These are phyloP conservation scores for Ondatra zibethicus DNA, from an alignment of 2,113 vertebrate genomes.

Conservation along the genomic window DNA sequence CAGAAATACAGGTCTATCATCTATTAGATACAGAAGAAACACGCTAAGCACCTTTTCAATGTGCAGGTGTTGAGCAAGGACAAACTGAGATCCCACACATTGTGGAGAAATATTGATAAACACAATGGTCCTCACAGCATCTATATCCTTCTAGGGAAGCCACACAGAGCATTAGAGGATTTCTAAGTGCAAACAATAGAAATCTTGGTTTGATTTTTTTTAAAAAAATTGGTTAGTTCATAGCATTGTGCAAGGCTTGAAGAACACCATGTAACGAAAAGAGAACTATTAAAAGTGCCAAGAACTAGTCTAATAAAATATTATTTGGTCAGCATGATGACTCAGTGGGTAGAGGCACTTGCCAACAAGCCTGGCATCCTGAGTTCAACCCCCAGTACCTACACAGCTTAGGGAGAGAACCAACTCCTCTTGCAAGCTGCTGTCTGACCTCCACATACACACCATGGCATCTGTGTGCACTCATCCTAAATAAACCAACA, in stretches of 20 bases:
- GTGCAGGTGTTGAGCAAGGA: background rate
- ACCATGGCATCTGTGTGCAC: background rate
- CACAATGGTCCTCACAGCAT: background rate
- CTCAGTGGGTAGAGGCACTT: background rate
- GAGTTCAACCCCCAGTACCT: background rate
- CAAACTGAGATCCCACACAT: background rate
- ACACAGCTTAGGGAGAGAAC: background rate
- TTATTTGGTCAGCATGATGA: background rate
- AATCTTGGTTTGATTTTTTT: background rate
- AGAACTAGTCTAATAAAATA: slow-evolving; percentile 10
- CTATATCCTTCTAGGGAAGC: slow-evolving; percentile 23
- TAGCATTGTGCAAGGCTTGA: background rate
- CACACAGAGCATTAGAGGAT: background rate
- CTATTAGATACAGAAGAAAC: background rate
- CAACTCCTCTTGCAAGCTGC: background rate
- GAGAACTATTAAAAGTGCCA: background rate
- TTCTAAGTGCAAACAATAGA: background rate
- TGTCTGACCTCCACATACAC: background rate
- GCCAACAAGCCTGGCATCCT: background rate
- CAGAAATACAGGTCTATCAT: background rate
- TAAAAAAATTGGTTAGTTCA: slow-evolving; percentile 25
- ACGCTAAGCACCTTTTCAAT: background rate
- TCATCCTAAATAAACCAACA: background rate
- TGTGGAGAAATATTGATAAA: background rate
- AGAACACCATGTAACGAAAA: background rate